phyloP scores from a whole-genome alignment of 2,797 vertebrate genomes.

The Potorous gilbertii region DNA sequence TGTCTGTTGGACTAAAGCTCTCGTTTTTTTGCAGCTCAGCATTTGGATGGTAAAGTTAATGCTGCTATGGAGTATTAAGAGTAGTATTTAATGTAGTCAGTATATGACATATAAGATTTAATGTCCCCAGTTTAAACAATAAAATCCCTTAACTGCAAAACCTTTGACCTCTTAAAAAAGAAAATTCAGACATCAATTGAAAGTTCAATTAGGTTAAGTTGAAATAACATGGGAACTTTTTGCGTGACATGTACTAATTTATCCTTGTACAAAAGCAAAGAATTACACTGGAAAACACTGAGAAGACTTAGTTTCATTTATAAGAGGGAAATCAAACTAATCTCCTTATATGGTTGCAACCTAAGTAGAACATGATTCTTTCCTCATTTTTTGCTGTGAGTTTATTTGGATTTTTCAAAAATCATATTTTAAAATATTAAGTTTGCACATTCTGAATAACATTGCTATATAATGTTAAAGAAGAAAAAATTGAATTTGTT shows the following conservation, averaged over 20 bases:
- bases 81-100: slow-evolving; percentile 9
- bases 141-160: background rate
- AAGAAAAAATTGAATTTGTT: slow-evolving; percentile 33
- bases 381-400: background rate
- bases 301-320: slow-evolving; percentile 24
- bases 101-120: background rate
- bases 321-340: background rate
- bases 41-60: background rate
- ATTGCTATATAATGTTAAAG: slow-evolving; percentile 48
- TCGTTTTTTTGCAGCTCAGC: background rate
- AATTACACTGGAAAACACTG: background rate
- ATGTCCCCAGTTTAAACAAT: background rate
- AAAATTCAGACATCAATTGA: background rate
- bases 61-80: background rate
- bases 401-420: slow-evolving; percentile 41
- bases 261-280: background rate
- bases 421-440: slow-evolving; percentile 35
- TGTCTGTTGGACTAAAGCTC: background rate
- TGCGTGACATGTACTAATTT: background rate
- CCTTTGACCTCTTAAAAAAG: slow-evolving; percentile 16
- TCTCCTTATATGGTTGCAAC: slow-evolving; percentile 20
- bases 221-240: background rate
- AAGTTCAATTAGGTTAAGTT: background rate
- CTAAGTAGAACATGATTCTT: slow-evolving; percentile 30
- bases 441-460: slow-evolving; percentile 49